These are phyloP conservation scores for Ursus arctos DNA, from an alignment of 2,113 vertebrate genomes.

Conservation along the genomic window DNA sequence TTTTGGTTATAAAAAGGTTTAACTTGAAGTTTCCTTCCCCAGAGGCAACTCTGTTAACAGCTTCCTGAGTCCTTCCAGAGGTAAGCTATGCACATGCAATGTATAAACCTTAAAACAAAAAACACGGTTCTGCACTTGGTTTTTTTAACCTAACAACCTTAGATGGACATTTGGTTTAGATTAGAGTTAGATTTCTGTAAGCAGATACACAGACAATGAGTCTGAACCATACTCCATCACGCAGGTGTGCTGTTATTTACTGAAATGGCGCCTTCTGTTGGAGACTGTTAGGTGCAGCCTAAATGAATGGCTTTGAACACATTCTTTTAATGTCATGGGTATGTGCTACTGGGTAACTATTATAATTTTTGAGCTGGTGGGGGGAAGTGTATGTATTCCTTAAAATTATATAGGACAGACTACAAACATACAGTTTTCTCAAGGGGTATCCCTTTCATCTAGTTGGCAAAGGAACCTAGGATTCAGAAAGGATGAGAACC, in stretches of 20 bases:
- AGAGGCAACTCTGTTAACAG: not conserved
- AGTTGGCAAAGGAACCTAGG: not conserved
- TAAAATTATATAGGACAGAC: not conserved
- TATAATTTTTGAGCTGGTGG: not conserved
- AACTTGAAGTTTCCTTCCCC: not conserved
- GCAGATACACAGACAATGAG: fast-evolving
- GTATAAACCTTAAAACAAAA: not conserved
- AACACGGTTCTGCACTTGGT: not conserved
- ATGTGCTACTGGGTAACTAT: not conserved
- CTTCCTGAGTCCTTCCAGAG: not conserved
- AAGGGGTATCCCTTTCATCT: not conserved
- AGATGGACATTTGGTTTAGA: not conserved
- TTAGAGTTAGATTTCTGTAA: not conserved
- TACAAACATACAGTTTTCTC: not conserved
- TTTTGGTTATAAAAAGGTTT: not conserved
- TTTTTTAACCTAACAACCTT: not conserved
- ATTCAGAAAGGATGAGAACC: not conserved
- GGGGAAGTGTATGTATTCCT: not conserved
- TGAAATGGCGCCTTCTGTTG: not conserved
- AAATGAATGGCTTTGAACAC: not conserved
- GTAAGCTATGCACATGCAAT: not conserved
- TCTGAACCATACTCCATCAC: not conserved
- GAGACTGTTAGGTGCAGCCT: not conserved
- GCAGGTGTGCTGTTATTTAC: not conserved
- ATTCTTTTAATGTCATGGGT: not conserved